These are phyloP conservation scores for Phalacrocorax brasilianus DNA, from an alignment of 2,113 vertebrate species.

Conservation along the genomic window DNA sequence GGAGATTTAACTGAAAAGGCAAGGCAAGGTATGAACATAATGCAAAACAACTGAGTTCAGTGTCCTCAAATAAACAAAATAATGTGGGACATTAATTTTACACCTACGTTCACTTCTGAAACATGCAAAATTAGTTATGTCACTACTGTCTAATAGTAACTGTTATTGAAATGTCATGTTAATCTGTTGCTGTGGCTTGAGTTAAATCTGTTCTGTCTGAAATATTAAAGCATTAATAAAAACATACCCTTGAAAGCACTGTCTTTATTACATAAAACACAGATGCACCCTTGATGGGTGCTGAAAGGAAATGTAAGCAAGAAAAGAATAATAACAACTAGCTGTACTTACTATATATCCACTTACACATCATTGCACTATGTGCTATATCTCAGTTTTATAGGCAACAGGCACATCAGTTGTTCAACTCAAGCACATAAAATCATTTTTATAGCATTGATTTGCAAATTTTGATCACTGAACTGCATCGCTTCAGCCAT, in stretches of 20 bases:
- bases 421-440: not conserved
- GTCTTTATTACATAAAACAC: not conserved
- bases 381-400: not conserved
- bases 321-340: not conserved
- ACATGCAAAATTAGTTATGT: not conserved
- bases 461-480: slow-evolving; percentile 6
- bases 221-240: not conserved
- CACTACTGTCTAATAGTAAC: not conserved
- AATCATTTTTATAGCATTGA: not conserved
- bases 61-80: not conserved
- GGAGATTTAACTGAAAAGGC: not conserved
- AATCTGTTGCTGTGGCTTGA: not conserved
- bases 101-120: not conserved
- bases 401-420: not conserved
- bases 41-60: not conserved
- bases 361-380: not conserved
- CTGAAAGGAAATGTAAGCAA: not conserved
- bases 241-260: not conserved
- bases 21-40: not conserved
- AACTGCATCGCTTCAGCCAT: not conserved
- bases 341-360: not conserved
- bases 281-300: not conserved
- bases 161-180: not conserved
- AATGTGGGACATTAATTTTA: not conserved
- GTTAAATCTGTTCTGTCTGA: not conserved